Evolutionary conservation across 2,113 vertebrate genomes (phyloP), one percentile per base, ranked within the genome.

Genomic region (Hydrolagus affinis): DNA sequence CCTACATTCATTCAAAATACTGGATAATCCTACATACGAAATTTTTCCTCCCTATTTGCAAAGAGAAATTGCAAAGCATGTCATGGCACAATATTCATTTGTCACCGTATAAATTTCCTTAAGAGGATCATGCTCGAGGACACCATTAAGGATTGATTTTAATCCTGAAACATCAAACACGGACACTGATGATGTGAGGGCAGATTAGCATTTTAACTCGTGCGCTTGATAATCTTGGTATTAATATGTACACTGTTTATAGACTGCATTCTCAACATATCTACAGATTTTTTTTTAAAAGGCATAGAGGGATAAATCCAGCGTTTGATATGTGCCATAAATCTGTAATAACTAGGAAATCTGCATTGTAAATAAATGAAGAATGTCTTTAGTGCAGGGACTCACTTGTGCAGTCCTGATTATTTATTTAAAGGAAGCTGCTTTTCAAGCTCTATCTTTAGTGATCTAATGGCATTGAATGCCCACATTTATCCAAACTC

Each of bases 311-410:
- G 23, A 25, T 71, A 71, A 71, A 71, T 23, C n/a, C 12, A 70
- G 69, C 21, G 2, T 23, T 23, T 70, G 21, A 71, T 71, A 11
- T 25, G 25, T 1, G n/a, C 12, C 25, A 71, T 71, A 71, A 71
- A 71, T 71, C n/a, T 71, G 4, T 71, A 71, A 71, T 71, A 25
- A 71, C n/a, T 25, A 71, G 70, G 12, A 71, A 11, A 71, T 25
- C 23, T 71, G 70, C n/a, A 71, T 71, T 71, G 70, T 25, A 71
- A 25, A 71, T 71, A 71, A 71, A 71, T 71, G 9, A 71, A 71
- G 9, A 71, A 71, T 71, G 9, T 71, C 70, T 71, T 71, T 25
- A 25, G n/a, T 25, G 70, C 10, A 71, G 70, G 70, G 23, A 71
- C n/a, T 28, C 23, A 71, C 70, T 25, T 23, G 12, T 71, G 25